Conservation (phyloP, 2,888 invertebrate genomes). For the Lithophane ornitopus region DNA sequence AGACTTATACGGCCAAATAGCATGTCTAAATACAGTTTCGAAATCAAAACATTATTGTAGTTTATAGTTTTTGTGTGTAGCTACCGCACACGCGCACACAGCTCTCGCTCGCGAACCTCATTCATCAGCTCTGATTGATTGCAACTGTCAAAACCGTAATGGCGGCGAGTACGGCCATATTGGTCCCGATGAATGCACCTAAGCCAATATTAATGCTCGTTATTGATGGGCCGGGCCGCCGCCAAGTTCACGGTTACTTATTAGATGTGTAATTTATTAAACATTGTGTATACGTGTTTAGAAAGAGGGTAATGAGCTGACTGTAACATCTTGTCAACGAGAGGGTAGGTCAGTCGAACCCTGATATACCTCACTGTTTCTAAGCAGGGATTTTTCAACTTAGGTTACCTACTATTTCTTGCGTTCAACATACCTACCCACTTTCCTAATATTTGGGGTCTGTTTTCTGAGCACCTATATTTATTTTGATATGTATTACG, state of each 20-base stretch:
- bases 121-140: slow-evolving; percentile 90
- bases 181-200: slow-evolving; percentile 84
- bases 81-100: slow-evolving; percentile 80
- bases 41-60: slow-evolving; percentile 62
- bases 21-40: slow-evolving; percentile 60
- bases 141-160: slow-evolving; percentile 89
- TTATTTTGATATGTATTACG: not conserved
- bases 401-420: slow-evolving; percentile 1
- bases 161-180: slow-evolving; percentile 87
- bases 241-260: slow-evolving; percentile 87
- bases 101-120: slow-evolving; percentile 81
- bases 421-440: not conserved
- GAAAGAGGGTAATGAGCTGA: slow-evolving; percentile 76
- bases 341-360: slow-evolving; percentile 57
- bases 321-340: slow-evolving; percentile 75
- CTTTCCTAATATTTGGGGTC: not conserved
- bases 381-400: not conserved
- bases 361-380: not conserved
- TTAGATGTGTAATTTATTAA: slow-evolving; percentile 85
- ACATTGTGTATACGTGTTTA: slow-evolving; percentile 77
- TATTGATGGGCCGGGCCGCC: slow-evolving; percentile 85
- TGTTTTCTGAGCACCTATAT: not conserved
- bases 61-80: slow-evolving; percentile 67
- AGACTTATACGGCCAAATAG: slow-evolving; percentile 57
- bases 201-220: slow-evolving; percentile 86